phyloP scores from a whole-genome alignment of 37 sponge, comb jelly and placozoan genomes.

The Ianthella basta region DNA sequence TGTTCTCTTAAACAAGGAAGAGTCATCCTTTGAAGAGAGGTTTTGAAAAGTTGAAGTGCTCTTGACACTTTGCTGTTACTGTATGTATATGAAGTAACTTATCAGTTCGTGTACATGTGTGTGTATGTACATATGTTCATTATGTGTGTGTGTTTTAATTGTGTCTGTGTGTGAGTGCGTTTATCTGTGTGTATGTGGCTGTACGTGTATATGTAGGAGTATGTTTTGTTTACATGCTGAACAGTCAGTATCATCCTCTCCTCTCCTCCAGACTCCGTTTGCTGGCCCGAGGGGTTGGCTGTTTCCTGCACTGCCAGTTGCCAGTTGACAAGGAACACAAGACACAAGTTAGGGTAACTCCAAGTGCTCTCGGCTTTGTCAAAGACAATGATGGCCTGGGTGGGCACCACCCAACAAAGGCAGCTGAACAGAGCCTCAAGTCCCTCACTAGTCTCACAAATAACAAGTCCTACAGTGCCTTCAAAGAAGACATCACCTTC shows the following conservation, averaged over 20 bases:
- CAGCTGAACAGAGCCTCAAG: slow-evolving; percentile 52
- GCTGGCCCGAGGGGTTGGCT: slow-evolving; percentile 59
- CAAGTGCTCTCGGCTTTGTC: slow-evolving; percentile 71
- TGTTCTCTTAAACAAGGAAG: too few relatives aligned
- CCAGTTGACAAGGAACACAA: slow-evolving; percentile 59
- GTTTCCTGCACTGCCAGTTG: slow-evolving; percentile 70
- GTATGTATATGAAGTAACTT: too few relatives aligned
- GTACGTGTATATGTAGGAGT: too few relatives aligned
- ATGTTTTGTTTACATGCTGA: background rate
- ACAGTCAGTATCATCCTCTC: background rate
- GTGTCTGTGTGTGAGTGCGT: too few relatives aligned
- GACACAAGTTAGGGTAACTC: slow-evolving; percentile 54
- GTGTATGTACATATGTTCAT: too few relatives aligned
- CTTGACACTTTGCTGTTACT: too few relatives aligned
- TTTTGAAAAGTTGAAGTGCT: background rate
- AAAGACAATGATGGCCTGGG: slow-evolving; percentile 31
- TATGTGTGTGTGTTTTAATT: too few relatives aligned
- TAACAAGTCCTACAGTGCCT: slow-evolving; percentile 60
- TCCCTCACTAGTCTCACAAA: slow-evolving; percentile 53
- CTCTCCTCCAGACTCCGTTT: slow-evolving; percentile 67
- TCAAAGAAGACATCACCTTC: slow-evolving; percentile 44
- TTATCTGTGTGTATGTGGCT: too few relatives aligned
- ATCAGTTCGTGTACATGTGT: too few relatives aligned
- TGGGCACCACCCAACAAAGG: slow-evolving; percentile 50
- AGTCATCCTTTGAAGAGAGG: background rate